phyloP scores from a whole-genome alignment of 1,140 invertebrate species.

The Drosophila carrolli region DNA sequence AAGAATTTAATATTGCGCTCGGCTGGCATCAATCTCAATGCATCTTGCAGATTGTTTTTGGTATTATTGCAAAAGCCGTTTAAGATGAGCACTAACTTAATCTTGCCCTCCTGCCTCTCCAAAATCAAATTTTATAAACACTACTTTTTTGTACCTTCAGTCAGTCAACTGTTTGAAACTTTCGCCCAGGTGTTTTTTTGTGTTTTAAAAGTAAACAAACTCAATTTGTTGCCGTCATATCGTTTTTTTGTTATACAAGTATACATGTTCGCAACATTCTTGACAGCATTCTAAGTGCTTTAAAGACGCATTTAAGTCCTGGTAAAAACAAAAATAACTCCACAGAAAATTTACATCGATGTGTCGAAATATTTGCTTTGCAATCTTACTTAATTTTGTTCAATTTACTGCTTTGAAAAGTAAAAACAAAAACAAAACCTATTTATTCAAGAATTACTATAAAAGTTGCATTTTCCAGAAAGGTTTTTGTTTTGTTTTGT shows the following conservation, averaged over 20 bases:
- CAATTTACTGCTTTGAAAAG: too few relatives aligned
- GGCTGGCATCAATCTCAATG: constrained; percentile 19
- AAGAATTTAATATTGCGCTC: constrained; percentile 60
- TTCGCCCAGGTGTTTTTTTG: constrained; percentile 31
- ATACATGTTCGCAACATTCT: constrained; percentile 21
- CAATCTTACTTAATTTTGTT: too few relatives aligned
- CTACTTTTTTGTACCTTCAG: constrained; percentile 9
- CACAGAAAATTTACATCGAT: not conserved
- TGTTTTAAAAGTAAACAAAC: constrained; percentile 63
- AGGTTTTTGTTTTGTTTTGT: not conserved
- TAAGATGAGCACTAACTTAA: constrained; percentile 30
- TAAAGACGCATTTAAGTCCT: constrained; percentile 20
- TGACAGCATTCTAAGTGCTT: constrained; percentile 35
- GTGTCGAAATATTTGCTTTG: too few relatives aligned
- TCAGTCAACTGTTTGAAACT: constrained; percentile 47
- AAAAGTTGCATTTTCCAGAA: too few relatives aligned
- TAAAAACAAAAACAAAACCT: not conserved
- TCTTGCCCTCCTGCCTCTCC: not conserved
- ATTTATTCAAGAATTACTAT: not conserved
- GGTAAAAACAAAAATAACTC: not conserved
- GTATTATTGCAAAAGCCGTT: constrained; percentile 32
- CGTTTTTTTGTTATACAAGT: constrained; percentile 34
- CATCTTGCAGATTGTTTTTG: constrained; percentile 45
- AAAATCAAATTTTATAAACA: constrained; percentile 51
- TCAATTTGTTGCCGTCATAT: constrained; percentile 73